Conservation (phyloP, 2,113 vertebrate genomes). For the Poecilia latipinna region DNA sequence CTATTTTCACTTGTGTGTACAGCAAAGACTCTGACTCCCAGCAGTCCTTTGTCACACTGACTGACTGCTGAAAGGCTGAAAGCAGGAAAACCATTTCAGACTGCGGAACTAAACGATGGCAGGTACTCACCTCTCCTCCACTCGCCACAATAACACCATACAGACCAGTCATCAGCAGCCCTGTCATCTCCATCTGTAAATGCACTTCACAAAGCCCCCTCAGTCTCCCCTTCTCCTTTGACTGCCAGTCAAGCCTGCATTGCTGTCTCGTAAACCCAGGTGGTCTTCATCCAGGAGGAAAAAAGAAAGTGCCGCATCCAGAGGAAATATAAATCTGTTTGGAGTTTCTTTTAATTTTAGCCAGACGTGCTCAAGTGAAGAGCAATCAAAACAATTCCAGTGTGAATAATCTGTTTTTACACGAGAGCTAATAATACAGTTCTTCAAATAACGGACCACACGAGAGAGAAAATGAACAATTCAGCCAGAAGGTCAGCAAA, state of each 20-base stretch:
- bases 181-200: conserved; percentile 71
- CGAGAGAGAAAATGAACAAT: no score
- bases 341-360: conserved; percentile 11
- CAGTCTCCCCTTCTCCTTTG: conserved; percentile 20
- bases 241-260: conserved; percentile 55
- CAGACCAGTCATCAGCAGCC: conserved; percentile 56
- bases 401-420: neutral
- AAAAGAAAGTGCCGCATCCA: conserved; percentile 12
- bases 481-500: no score
- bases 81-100: conserved; percentile 64
- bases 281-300: conserved; percentile 4
- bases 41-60: conserved; percentile 71
- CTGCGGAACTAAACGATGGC: conserved; percentile 66
- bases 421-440: no score
- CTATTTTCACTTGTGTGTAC: neutral
- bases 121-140: conserved; percentile 63
- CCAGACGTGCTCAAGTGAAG: neutral
- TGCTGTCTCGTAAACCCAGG: conserved; percentile 40
- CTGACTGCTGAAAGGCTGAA: conserved; percentile 70
- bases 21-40: conserved; percentile 60
- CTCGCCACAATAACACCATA: conserved; percentile 62
- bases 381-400: neutral
- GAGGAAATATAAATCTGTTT: conserved; percentile 8
- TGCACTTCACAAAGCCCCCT: conserved; percentile 49
- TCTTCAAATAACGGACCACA: no score